phyloP scores from a whole-genome alignment of 2,113 vertebrate genomes.

The Menura novaehollandiae region DNA sequence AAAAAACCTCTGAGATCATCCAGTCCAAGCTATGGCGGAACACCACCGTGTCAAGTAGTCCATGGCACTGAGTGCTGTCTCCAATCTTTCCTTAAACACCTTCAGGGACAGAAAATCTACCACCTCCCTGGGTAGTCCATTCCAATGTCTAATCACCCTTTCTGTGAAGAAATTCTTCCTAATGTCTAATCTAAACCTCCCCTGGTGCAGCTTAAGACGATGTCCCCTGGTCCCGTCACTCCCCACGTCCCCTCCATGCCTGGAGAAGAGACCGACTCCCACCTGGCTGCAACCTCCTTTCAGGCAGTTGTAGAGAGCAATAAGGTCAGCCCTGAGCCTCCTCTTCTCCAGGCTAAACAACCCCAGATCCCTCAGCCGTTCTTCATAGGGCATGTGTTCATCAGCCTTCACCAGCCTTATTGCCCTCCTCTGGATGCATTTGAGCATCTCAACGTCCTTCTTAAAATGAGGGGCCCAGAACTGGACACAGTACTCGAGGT shows the following conservation, averaged over 20 bases:
- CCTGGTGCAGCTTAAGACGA: not conserved
- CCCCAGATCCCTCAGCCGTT: not conserved
- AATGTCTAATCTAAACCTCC: not conserved
- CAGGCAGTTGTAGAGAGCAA: not conserved
- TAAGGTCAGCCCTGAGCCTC: not conserved
- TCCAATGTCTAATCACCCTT: not conserved
- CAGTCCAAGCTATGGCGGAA: not conserved
- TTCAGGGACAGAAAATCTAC: not conserved
- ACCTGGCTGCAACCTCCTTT: not conserved
- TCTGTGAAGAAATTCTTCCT: not conserved
- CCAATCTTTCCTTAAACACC: not conserved
- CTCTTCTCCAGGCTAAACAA: not conserved
- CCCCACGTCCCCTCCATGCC: no score
- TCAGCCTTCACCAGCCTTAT: not conserved
- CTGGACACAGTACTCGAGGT: not conserved
- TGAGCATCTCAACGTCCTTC: not conserved
- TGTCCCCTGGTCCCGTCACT: not conserved
- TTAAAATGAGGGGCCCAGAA: no score
- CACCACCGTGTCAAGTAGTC: not conserved
- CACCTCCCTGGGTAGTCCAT: not conserved
- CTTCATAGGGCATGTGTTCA: rapidly evolving
- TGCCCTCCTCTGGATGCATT: not conserved
- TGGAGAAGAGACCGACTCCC: not conserved
- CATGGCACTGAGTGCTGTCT: not conserved
- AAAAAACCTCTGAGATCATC: not conserved